Base-by-base conservation (phyloP, 2,797 vertebrate genomes). In the Discoglossus pictus region DNA sequence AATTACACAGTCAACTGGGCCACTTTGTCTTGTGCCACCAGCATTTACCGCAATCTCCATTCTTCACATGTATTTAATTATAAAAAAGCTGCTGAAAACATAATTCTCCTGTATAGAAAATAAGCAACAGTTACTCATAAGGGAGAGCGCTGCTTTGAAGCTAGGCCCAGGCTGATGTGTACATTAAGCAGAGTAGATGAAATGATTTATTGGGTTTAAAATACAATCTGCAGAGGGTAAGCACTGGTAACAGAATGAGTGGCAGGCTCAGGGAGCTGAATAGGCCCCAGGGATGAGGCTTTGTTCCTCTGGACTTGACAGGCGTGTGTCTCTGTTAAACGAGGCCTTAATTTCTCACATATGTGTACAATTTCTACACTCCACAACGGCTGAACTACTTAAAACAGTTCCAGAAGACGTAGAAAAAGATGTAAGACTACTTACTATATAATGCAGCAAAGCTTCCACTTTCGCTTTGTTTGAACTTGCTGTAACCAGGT, bases 241-340 rank as follows among this genome's bases (percentile, higher is more conserved):
- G 85, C 85, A 84, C 82, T 85, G 82, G 87, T 89, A 92, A 89
- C 83, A 82, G 87, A 88, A 83, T 88, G 87, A 91, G 81, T 89
- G 88, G 84, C 87, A 88, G 89, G 80, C 87, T 83, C 72, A 76
- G 81, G 83, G 84, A 87, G 79, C 82, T 82, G 81, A 88, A 77
- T 80, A 82, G 89, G 80, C 92, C 89, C 87, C 69, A 78, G 86
- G 86, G 91, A 89, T 81, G 72, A 78, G 85, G 80, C 89, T 87
- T 92, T 91, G 90, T 92, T 87, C 87, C 86, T 84, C 81, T 83
- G 85, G 88, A 90, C 92, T 91, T 95, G 93, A 96, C 93, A 94
- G 91, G 88, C 93, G 92, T 92, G 93, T 94, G 92, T 94, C 93
- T 93, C 92, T 92, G 90, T 87, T 94, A 93, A 94, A 92, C 88